A percentile compares a stretch with the other conserved stretches of the same genome.
These are phyloP conservation scores for Drosophila sordidapex DNA, from an alignment of 2,888 invertebrate genomes.

Conservation along the genomic window DNA sequence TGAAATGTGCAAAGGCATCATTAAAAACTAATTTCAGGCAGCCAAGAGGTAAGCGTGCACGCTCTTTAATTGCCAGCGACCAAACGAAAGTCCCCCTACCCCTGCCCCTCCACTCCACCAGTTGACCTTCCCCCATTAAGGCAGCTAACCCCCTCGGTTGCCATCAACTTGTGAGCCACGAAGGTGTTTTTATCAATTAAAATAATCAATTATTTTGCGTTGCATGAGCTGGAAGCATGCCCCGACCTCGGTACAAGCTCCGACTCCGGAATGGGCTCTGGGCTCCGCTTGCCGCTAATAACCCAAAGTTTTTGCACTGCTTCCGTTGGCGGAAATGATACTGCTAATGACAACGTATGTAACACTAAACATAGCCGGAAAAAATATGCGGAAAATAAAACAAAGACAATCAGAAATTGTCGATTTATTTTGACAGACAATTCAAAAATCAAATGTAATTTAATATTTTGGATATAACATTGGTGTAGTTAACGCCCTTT, in stretches of 20 bases:
- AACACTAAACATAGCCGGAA: not conserved
- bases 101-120: not conserved
- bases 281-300: constrained; percentile 55
- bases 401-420: not conserved
- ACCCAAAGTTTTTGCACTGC: constrained; percentile 32
- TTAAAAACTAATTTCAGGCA: constrained; percentile 75
- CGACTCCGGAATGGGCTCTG: not conserved
- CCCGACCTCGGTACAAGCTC: not conserved
- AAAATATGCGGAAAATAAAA: not conserved
- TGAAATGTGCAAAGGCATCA: constrained; percentile 76
- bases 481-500: not conserved
- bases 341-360: constrained; percentile 4
- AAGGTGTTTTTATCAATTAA: constrained; percentile 79
- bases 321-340: constrained; percentile 33
- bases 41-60: constrained; percentile 50
- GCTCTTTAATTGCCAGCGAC: constrained; percentile 65
- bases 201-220: constrained; percentile 73
- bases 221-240: constrained; percentile 42
- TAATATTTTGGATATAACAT: not conserved
- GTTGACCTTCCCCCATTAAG: not conserved
- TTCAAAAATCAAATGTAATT: not conserved
- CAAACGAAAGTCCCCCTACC: constrained; percentile 34
- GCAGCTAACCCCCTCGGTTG: constrained; percentile 17
- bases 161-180: constrained; percentile 48
- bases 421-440: not conserved